These are phyloP conservation scores for Calyptomena viridis DNA, from an alignment of 2,113 vertebrate genomes.

Conservation along the genomic window DNA sequence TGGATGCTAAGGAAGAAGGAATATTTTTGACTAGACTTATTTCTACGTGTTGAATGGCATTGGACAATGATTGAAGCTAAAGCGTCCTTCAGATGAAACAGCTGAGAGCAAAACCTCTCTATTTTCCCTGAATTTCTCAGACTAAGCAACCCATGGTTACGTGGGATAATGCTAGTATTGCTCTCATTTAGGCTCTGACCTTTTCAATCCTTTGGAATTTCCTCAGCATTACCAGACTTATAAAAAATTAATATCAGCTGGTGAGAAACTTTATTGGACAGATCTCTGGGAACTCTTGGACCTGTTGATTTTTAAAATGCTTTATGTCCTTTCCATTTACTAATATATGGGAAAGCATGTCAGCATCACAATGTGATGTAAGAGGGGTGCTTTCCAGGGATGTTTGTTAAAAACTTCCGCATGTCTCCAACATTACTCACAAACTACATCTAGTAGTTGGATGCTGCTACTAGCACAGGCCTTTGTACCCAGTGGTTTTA, in stretches of 20 bases:
- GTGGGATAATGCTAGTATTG: neutral
- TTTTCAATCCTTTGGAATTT: constrained; percentile 17
- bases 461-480: neutral
- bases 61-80: neutral
- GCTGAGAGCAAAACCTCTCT: neutral
- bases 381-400: neutral
- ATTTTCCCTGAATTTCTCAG: neutral
- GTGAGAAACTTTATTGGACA: neutral
- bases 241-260: neutral
- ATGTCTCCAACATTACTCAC: neutral
- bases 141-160: neutral
- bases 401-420: neutral
- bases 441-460: neutral
- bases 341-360: neutral
- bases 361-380: neutral
- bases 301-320: neutral
- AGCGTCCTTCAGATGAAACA: neutral
- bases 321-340: neutral
- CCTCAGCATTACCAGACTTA: neutral
- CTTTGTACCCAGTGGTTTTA: neutral
- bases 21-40: neutral
- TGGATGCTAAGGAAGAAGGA: neutral
- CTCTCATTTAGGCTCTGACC: neutral
- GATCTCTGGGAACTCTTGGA: neutral
- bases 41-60: neutral